A percentile compares a stretch with the other conserved stretches of the same genome.
phyloP scores from a whole-genome alignment of 2,797 vertebrate species.

The Chaunax sp. region DNA sequence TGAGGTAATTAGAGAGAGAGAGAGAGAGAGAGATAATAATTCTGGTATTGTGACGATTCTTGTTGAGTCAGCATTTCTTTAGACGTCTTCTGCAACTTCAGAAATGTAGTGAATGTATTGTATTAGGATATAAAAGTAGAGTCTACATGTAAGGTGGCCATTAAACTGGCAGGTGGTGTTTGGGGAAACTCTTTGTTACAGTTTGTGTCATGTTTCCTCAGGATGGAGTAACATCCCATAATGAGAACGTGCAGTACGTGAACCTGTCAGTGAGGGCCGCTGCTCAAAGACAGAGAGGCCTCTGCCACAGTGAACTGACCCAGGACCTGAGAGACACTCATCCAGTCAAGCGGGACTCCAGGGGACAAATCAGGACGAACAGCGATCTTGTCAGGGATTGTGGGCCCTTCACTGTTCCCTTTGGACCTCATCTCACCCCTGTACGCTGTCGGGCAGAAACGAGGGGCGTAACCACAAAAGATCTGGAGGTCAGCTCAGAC shows the following conservation, averaged over 20 bases:
- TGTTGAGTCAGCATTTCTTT: too few relatives aligned
- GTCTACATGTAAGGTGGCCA: not conserved
- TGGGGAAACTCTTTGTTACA: not conserved
- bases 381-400: not conserved
- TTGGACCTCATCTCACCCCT: slow-evolving; percentile 86
- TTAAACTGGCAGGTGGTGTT: not conserved
- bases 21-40: too few relatives aligned
- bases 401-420: slow-evolving; percentile 61
- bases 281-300: slow-evolving; percentile 44
- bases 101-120: not conserved
- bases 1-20: slow-evolving; percentile 86
- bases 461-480: slow-evolving; percentile 9
- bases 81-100: too few relatives aligned
- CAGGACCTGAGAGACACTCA: not conserved
- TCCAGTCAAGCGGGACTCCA: slow-evolving; percentile 68
- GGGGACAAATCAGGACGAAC: slow-evolving; percentile 38
- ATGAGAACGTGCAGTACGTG: slow-evolving; percentile 89
- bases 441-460: slow-evolving; percentile 67
- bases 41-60: too few relatives aligned
- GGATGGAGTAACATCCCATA: slow-evolving; percentile 86
- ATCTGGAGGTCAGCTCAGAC: slow-evolving; percentile 5
- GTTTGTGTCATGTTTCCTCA: slow-evolving; percentile 67
- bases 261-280: slow-evolving; percentile 87
- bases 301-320: not conserved
- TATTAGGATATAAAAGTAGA: not conserved